Evolutionary conservation across 1,140 invertebrate genomes (phyloP).

Genomic region (Trichogramma pretiosum): DNA sequence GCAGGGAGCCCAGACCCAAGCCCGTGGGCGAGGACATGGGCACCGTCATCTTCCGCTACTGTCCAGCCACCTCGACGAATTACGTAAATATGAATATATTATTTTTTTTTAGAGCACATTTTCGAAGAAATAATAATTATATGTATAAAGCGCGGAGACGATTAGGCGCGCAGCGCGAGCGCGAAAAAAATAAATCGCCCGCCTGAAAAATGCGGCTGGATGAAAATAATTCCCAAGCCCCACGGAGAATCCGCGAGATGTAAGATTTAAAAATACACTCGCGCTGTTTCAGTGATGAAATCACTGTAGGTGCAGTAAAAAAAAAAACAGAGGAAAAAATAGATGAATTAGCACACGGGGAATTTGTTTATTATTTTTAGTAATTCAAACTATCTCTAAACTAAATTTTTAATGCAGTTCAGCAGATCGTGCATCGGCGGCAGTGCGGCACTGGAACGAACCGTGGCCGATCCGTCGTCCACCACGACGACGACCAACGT

Average conservation of each 20-base stretch:
- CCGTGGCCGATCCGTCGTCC: background rate
- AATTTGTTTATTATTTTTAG: background rate
- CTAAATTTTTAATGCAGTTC: slow-evolving; percentile 53
- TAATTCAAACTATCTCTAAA: background rate
- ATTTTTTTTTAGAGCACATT: background rate
- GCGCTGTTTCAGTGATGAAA: too few species aligned
- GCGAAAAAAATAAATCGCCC: too few species aligned
- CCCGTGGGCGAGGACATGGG: slow-evolving; percentile 78
- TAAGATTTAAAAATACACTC: too few species aligned
- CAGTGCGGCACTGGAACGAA: slow-evolving; percentile 17
- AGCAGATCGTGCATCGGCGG: slow-evolving; percentile 48
- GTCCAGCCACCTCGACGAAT: slow-evolving; percentile 74
- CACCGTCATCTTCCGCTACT: slow-evolving; percentile 77
- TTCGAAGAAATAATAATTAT: background rate
- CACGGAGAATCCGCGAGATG: too few species aligned
- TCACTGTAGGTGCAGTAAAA: too few species aligned
- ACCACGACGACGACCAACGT: background rate
- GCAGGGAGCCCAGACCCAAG: slow-evolving; percentile 72
- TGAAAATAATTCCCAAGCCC: too few species aligned
- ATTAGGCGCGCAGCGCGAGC: too few species aligned
- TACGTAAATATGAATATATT: too few species aligned
- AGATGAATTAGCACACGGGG: too few species aligned
- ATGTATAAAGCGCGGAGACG: too few species aligned
- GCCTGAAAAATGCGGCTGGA: too few species aligned
- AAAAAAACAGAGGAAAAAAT: too few species aligned